A percentile compares a stretch with the other conserved stretches of the same genome.
These are phyloP conservation scores for Rhineura floridana DNA, from an alignment of 2,113 vertebrate species.

Conservation along the genomic window DNA sequence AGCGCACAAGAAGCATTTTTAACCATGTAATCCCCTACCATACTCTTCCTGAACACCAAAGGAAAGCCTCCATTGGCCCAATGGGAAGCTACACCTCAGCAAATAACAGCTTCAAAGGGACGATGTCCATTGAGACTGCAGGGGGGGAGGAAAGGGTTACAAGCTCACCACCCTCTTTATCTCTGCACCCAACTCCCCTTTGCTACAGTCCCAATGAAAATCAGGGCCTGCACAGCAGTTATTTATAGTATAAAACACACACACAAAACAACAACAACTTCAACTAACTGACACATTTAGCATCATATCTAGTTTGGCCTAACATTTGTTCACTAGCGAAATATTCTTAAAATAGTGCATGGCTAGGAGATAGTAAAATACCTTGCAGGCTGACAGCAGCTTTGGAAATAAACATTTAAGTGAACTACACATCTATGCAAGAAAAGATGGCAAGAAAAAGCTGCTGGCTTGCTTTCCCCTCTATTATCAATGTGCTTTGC, in stretches of 20 bases:
- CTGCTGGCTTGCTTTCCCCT: too few species aligned
- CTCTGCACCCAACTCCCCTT: background rate
- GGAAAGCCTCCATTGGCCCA: background rate
- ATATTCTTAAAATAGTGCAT: background rate
- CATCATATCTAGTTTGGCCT: background rate
- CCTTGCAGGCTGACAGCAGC: background rate
- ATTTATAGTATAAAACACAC: too few species aligned
- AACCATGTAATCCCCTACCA: background rate
- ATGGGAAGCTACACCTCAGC: background rate
- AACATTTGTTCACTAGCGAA: background rate
- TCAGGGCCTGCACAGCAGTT: too few species aligned
- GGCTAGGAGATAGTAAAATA: background rate
- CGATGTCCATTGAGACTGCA: background rate
- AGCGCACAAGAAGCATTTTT: background rate
- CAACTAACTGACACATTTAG: background rate
- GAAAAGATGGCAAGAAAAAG: background rate
- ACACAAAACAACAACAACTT: background rate
- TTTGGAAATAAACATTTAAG: background rate
- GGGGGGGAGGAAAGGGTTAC: background rate
- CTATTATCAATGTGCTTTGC: background rate
- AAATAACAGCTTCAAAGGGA: background rate
- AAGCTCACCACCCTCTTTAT: background rate
- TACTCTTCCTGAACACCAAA: background rate
- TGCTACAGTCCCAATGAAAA: background rate
- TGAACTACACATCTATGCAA: background rate